These are phyloP conservation scores for Cydia fagiglandana DNA, from an alignment of 1,140 invertebrate genomes.

Conservation along the genomic window DNA sequence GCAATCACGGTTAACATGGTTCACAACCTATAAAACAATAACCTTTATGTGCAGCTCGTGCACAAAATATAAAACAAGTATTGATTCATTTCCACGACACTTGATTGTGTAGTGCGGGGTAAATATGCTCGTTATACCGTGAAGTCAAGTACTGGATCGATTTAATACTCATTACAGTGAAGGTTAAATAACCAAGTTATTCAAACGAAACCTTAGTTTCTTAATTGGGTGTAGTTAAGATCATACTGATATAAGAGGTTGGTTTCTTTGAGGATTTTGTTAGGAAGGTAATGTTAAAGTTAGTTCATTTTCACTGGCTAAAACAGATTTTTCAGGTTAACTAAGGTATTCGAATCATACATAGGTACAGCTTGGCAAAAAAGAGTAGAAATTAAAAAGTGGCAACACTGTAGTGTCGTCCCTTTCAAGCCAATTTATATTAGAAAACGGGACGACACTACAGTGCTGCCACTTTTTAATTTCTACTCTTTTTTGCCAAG, in stretches of 20 bases:
- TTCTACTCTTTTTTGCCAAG: too few species aligned
- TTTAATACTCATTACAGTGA: conserved; percentile 7
- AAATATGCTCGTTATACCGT: neutral
- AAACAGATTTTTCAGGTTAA: too few species aligned
- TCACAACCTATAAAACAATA: conserved; percentile 28
- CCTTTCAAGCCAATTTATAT: too few species aligned
- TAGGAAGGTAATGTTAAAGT: neutral
- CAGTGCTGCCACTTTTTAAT: too few species aligned
- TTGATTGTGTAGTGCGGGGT: neutral
- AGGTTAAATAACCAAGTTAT: neutral
- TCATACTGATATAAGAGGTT: neutral
- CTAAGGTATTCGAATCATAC: too few species aligned
- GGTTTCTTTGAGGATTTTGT: neutral
- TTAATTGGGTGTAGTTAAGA: conserved; percentile 1
- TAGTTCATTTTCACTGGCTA: neutral
- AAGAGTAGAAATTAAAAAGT: too few species aligned
- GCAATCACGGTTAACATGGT: conserved; percentile 7
- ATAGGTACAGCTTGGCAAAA: too few species aligned
- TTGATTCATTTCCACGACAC: neutral
- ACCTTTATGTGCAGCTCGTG: conserved; percentile 6
- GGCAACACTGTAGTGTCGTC: too few species aligned
- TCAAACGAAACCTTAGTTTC: neutral
- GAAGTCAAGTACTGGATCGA: conserved; percentile 3
- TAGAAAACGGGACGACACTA: too few species aligned
- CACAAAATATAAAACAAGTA: neutral